Percentiles rank a stretch among this genome's conserved stretches.
Evolutionary conservation across 2,888 invertebrate species (phyloP).

Genomic region (Cyclophora punctaria): DNA sequence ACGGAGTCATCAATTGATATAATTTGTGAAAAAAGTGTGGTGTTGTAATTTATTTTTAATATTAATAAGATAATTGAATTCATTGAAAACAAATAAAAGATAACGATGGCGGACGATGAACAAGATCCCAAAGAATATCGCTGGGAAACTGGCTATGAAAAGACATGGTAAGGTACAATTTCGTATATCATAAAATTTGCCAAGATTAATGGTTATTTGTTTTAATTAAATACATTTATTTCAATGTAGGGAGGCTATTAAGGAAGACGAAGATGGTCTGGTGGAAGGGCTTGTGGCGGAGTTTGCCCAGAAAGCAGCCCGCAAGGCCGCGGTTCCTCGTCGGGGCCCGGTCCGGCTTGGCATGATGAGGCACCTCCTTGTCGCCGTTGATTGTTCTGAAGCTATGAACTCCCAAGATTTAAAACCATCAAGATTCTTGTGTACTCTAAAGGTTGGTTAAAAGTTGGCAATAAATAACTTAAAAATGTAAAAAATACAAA

Average conservation of each 20-base stretch:
- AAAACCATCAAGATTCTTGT: slow-evolving; percentile 92
- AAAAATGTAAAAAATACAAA: no score
- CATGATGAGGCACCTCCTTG: slow-evolving; percentile 97
- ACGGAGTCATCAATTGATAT: no score
- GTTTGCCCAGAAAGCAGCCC: slow-evolving; percentile 91
- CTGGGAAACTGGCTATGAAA: slow-evolving; percentile 97
- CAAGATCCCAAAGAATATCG: slow-evolving; percentile 92
- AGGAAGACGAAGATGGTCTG: slow-evolving; percentile 96
- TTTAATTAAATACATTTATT: slow-evolving; percentile 1
- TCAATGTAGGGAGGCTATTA: slow-evolving; percentile 88
- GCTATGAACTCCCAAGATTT: slow-evolving; percentile 96
- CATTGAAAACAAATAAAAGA: not conserved
- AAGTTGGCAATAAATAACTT: no score
- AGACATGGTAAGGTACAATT: slow-evolving; percentile 82
- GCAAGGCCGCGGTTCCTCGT: slow-evolving; percentile 82
- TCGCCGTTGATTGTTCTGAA: slow-evolving; percentile 94
- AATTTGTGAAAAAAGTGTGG: no score
- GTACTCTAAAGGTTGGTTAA: slow-evolving; percentile 84
- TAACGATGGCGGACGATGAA: slow-evolving; percentile 84
- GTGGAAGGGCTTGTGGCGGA: slow-evolving; percentile 93
- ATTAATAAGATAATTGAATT: not conserved
- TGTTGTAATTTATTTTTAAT: not conserved
- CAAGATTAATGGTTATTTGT: no score
- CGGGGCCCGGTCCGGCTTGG: slow-evolving; percentile 90
- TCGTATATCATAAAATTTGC: no score